Percentiles rank a stretch among this genome's conserved stretches.
Conservation (phyloP, 1,140 invertebrate species). For the Laupala kohalensis region DNA sequence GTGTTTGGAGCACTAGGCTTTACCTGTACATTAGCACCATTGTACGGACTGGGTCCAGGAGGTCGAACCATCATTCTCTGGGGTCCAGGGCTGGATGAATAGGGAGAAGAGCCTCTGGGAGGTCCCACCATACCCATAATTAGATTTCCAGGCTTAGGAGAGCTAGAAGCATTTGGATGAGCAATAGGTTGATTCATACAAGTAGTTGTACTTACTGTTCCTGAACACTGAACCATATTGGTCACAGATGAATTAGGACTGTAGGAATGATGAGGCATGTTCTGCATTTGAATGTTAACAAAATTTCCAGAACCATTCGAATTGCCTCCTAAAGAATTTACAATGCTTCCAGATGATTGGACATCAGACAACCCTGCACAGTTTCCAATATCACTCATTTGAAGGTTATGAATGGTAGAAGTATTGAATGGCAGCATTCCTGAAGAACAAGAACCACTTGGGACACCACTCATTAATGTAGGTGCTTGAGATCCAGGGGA, state of each 20-base stretch:
- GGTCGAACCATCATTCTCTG: constrained; percentile 27
- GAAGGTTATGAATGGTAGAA: constrained; percentile 38
- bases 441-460: constrained; percentile 31
- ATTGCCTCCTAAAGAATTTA: background rate
- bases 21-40: constrained; percentile 78
- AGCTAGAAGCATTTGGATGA: constrained; percentile 14
- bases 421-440: constrained; percentile 35
- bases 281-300: constrained; percentile 8
- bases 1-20: constrained; percentile 94
- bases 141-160: constrained; percentile 26
- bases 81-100: constrained; percentile 14
- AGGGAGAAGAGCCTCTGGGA: constrained; percentile 21
- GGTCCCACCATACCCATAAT: constrained; percentile 30
- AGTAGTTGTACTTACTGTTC: constrained; percentile 13
- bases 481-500: constrained; percentile 32
- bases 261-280: constrained; percentile 4
- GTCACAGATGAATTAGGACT: constrained; percentile 2
- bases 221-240: constrained; percentile 7
- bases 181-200: constrained; percentile 17
- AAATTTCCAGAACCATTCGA: constrained; percentile 3
- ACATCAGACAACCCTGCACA: constrained; percentile 20
- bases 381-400: constrained; percentile 32
- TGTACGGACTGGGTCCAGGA: constrained; percentile 48
- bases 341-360: background rate
- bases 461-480: constrained; percentile 24